Evolutionary conservation across 2,888 invertebrate genomes (phyloP).

Genomic region (Drosophila merina): DNA sequence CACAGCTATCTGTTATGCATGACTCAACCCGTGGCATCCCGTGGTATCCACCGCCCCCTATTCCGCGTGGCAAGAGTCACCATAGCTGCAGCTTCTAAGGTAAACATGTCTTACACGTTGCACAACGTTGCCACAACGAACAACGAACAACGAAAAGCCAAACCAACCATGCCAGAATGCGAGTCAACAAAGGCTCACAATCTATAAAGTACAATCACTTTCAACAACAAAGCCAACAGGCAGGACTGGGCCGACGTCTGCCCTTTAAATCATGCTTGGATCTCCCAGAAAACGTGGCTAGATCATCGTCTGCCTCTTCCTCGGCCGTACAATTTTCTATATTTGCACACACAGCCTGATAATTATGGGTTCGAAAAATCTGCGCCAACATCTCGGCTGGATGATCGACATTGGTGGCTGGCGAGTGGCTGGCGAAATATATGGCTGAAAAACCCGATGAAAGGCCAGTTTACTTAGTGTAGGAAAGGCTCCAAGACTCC

Average conservation of each 20-base stretch:
- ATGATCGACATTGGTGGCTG: slow-evolving; percentile 65
- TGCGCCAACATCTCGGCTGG: slow-evolving; percentile 51
- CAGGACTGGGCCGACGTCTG: slow-evolving; percentile 41
- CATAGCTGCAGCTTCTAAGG: slow-evolving; percentile 40
- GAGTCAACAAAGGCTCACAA: slow-evolving; percentile 50
- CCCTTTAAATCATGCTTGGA: slow-evolving; percentile 69
- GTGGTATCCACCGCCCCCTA: slow-evolving; percentile 10
- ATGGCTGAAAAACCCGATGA: slow-evolving; percentile 55
- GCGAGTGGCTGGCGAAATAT: slow-evolving; percentile 45
- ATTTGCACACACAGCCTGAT: slow-evolving; percentile 49
- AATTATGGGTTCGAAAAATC: slow-evolving; percentile 69
- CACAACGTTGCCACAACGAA: slow-evolving; percentile 16
- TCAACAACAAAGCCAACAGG: slow-evolving; percentile 55
- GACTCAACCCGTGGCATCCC: slow-evolving; percentile 17
- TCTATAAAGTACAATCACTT: slow-evolving; percentile 70
- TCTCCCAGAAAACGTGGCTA: slow-evolving; percentile 56
- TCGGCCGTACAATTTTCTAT: slow-evolving; percentile 21
- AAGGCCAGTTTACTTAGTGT: slow-evolving; percentile 59
- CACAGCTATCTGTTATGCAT: slow-evolving; percentile 21
- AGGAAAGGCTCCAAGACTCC: slow-evolving; percentile 28
- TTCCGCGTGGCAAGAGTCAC: slow-evolving; percentile 18
- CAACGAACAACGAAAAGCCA: neutral
- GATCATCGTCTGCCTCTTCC: slow-evolving; percentile 38
- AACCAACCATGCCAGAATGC: slow-evolving; percentile 23
- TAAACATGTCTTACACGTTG: slow-evolving; percentile 53